These are phyloP conservation scores for Bucco capensis DNA, from an alignment of 2,113 vertebrate species.

Conservation along the genomic window DNA sequence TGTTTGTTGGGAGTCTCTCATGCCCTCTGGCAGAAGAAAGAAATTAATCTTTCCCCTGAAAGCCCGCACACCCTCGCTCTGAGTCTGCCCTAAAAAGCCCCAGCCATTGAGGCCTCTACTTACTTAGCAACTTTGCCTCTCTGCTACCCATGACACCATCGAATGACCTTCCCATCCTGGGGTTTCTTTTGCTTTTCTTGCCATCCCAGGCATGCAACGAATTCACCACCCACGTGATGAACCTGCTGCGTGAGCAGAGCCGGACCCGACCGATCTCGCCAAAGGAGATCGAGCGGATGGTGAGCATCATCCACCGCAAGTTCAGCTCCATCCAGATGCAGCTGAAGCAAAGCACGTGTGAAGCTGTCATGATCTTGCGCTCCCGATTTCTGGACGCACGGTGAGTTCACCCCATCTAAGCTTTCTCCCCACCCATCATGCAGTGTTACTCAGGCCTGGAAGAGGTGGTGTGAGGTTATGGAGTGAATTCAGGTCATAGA, in stretches of 20 bases:
- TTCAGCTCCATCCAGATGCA: slow-evolving; percentile 99
- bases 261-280: slow-evolving; percentile 95
- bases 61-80: neutral
- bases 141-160: accelerated
- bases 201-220: slow-evolving; percentile 90
- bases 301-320: slow-evolving; percentile 98
- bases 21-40: neutral
- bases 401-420: slow-evolving; percentile 53
- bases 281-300: slow-evolving; percentile 98
- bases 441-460: neutral
- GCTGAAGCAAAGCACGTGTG: slow-evolving; percentile 97
- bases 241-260: slow-evolving; percentile 94
- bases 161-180: slow-evolving; percentile 19
- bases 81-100: neutral
- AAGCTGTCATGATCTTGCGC: slow-evolving; percentile 98
- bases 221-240: slow-evolving; percentile 99
- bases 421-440: accelerated
- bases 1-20: neutral
- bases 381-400: slow-evolving; percentile 95
- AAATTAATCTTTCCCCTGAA: neutral
- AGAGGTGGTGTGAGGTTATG: neutral
- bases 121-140: accelerated
- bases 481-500: neutral
- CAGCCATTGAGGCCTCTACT: neutral
- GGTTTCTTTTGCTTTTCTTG: slow-evolving; percentile 50